Conservation (phyloP, 1,140 invertebrate genomes). For the Campoletis sonorensis region DNA sequence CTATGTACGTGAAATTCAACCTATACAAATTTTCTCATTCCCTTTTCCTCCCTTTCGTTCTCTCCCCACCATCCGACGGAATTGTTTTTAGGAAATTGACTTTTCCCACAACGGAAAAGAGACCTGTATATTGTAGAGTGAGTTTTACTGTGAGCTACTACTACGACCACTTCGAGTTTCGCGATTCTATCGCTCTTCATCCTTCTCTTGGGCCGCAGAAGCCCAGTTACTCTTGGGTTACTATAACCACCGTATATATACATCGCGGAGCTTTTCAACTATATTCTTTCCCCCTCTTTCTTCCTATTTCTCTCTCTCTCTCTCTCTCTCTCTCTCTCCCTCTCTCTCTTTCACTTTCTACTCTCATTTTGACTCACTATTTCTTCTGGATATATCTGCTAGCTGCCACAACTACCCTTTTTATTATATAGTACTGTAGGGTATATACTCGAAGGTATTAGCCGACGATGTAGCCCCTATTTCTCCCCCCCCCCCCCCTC, state of each 20-base stretch:
- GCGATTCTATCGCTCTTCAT: neutral
- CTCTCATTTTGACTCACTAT: slow-evolving; percentile 2
- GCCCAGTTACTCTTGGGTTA: neutral
- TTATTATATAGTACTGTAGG: slow-evolving; percentile 8
- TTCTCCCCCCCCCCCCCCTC: neutral
- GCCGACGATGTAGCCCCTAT: neutral
- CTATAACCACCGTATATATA: neutral
- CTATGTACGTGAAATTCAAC: slow-evolving; percentile 55
- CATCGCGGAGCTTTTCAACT: neutral
- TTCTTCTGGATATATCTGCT: slow-evolving; percentile 1
- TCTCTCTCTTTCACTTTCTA: neutral
- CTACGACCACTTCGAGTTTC: slow-evolving; percentile 14
- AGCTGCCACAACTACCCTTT: neutral
- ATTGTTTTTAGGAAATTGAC: slow-evolving; percentile 70
- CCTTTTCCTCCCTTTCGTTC: neutral
- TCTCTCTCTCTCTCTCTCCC: neutral
- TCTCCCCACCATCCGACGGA: slow-evolving; percentile 55
- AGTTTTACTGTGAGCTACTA: slow-evolving; percentile 37
- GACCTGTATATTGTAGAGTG: slow-evolving; percentile 44
- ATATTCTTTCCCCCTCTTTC: neutral
- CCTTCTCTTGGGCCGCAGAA: neutral
- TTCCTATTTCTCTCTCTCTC: neutral
- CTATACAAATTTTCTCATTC: neutral
- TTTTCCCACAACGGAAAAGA: slow-evolving; percentile 60
- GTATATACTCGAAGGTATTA: slow-evolving; percentile 16